These are phyloP conservation scores for Archilochus colubris DNA, from an alignment of 2,113 vertebrate species.

Conservation along the genomic window DNA sequence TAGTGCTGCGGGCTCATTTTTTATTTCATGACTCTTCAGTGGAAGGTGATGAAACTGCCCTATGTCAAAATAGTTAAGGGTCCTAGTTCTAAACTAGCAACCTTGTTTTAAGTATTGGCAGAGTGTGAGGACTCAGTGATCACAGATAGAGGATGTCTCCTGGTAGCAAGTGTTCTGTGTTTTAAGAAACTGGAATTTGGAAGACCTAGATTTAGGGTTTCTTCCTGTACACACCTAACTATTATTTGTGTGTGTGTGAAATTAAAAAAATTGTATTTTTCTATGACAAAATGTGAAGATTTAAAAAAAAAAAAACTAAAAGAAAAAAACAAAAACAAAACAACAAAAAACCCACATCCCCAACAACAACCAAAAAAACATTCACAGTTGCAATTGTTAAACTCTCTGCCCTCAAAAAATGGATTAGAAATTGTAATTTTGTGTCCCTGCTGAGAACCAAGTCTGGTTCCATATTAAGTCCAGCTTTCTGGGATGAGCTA, in stretches of 20 bases:
- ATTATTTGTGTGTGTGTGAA: background rate
- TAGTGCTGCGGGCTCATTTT: background rate
- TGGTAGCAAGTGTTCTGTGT: background rate
- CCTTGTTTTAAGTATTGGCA: background rate
- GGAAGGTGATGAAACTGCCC: background rate
- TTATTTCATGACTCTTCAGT: background rate
- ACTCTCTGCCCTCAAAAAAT: background rate
- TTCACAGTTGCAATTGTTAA: background rate
- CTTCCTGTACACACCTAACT: background rate
- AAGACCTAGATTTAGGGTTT: background rate
- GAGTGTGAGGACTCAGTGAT: background rate
- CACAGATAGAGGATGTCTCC: background rate
- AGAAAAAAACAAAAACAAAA: too few species aligned
- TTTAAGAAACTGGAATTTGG: background rate
- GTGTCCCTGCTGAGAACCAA: background rate
- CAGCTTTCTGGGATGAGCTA: background rate
- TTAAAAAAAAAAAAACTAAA: too few species aligned
- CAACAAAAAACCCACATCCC: too few species aligned
- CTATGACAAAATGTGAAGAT: too few species aligned
- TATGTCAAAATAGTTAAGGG: background rate
- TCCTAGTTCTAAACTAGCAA: background rate
- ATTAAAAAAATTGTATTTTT: too few species aligned
- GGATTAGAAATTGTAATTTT: background rate
- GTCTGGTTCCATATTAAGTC: fast-evolving
- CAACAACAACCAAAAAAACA: too few species aligned